Conservation (phyloP, 2,888 invertebrate species). For the Ceraclea dissimilis region DNA sequence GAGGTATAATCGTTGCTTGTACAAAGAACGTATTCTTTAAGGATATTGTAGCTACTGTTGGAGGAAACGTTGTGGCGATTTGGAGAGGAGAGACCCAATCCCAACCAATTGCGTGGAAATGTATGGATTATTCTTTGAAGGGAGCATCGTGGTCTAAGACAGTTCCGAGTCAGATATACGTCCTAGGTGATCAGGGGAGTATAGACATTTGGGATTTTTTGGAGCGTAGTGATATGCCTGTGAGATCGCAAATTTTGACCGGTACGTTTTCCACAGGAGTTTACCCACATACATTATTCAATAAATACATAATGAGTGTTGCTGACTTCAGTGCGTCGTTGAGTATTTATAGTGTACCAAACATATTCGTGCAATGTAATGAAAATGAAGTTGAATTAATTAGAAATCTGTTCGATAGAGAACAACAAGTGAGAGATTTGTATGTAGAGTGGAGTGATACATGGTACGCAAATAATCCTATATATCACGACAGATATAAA, state of each 20-base stretch:
- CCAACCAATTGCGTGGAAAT: constrained; percentile 61
- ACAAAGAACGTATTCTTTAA: constrained; percentile 55
- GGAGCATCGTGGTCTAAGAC: constrained; percentile 69
- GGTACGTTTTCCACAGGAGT: constrained; percentile 58
- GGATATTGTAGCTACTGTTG: constrained; percentile 60
- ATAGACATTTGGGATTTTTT: constrained; percentile 78
- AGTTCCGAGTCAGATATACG: constrained; percentile 62
- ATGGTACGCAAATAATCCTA: constrained; percentile 38
- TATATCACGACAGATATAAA: constrained; percentile 33
- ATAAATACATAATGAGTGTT: constrained; percentile 56
- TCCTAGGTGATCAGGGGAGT: constrained; percentile 65
- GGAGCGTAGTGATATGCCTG: constrained; percentile 59
- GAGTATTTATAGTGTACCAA: constrained; percentile 54
- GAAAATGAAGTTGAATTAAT: constrained; percentile 38
- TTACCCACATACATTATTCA: constrained; percentile 49
- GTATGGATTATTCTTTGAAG: constrained; percentile 50
- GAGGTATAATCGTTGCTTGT: constrained; percentile 58
- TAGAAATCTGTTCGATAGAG: constrained; percentile 44
- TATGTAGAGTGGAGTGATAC: constrained; percentile 54
- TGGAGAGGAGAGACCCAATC: constrained; percentile 61
- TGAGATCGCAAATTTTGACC: constrained; percentile 58
- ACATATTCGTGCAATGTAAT: constrained; percentile 44
- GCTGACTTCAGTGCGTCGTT: constrained; percentile 63
- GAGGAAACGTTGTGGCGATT: constrained; percentile 65
- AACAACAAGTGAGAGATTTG: constrained; percentile 45